Base-by-base conservation (phyloP, 2,797 vertebrate species). In the Alca torda region DNA sequence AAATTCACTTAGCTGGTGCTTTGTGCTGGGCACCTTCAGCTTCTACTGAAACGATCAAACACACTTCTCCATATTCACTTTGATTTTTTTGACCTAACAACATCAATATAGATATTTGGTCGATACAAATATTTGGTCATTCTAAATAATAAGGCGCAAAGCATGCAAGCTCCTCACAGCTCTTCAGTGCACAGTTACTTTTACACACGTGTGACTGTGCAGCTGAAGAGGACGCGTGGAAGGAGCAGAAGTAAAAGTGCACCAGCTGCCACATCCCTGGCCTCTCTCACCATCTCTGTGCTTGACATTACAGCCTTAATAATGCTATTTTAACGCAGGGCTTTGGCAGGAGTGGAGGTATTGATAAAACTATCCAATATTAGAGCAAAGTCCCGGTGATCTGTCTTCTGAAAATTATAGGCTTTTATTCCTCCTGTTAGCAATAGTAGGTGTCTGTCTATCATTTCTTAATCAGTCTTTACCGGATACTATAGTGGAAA, bases 391-490 rank as follows among this genome's bases (percentile, higher is more conserved):
- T 31, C 91, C 75, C 25, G 48, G 26, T 35, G 69, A 89, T 88
- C 77, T 61, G 20, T 57, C 77, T 83, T 26, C 30, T 2, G 28
- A 41, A 85, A 84, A 95, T 93, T 48, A 69, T 0, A 75, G 83
- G 65, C 50, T 93, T 94, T 72, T 65, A 43, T 59, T 61, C 39
- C 39, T 78, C 69, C 57, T 3, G 4, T 87, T 65, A 65, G 65
- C 53, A 61, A 16, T 9, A 69, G 75, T 24, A 84, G 61, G 46
- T 88, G 82, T 48, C 84, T 88, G 76, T 72, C 87, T 91, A 31
- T 69, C 82, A 84, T 54, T 80, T 65, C 51, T 75, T 96, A 84
- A 87, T 87, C 72, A 81, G 65, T 9, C 64, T 85, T 61, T 65
- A 30, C 73, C 61, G 69, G 35, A 28, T 57, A 7, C 53, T 25